phyloP scores from a whole-genome alignment of 2,888 invertebrate genomes.

The Hemithea aestivaria region DNA sequence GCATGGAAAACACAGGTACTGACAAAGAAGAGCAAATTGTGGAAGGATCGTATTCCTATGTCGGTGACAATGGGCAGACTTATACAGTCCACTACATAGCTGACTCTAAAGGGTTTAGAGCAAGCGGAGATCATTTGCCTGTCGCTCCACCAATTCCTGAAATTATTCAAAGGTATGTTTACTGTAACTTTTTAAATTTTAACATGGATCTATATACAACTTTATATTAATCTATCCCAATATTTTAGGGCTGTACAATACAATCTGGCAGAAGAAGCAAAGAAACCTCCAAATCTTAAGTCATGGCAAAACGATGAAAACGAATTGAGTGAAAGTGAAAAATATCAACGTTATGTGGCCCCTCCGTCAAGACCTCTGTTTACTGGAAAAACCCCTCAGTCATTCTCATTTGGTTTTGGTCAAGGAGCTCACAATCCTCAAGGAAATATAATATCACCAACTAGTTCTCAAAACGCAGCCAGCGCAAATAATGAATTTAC shows the following conservation, averaged over 20 bases:
- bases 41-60: slow-evolving; percentile 81
- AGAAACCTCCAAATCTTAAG: slow-evolving; percentile 56
- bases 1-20: slow-evolving; percentile 77
- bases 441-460: slow-evolving; percentile 47
- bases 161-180: slow-evolving; percentile 79
- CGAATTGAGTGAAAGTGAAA: slow-evolving; percentile 45
- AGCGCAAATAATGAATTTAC: slow-evolving; percentile 50
- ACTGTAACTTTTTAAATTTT: slow-evolving; percentile 6
- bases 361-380: slow-evolving; percentile 52
- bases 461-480: slow-evolving; percentile 51
- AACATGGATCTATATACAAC: too few relatives aligned
- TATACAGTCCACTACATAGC: slow-evolving; percentile 84
- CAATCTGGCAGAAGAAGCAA: slow-evolving; percentile 72
- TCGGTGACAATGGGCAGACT: slow-evolving; percentile 80
- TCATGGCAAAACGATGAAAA: slow-evolving; percentile 57
- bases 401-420: slow-evolving; percentile 63
- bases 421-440: slow-evolving; percentile 45
- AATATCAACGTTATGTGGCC: slow-evolving; percentile 36
- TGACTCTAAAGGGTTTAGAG: slow-evolving; percentile 87
- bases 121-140: slow-evolving; percentile 87
- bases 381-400: slow-evolving; percentile 69
- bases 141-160: slow-evolving; percentile 87
- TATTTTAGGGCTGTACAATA: slow-evolving; percentile 62
- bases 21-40: slow-evolving; percentile 81
- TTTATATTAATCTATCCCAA: too few relatives aligned